Conservation (phyloP, 2,797 vertebrate species). For the Arrhamphus sclerolepis region DNA sequence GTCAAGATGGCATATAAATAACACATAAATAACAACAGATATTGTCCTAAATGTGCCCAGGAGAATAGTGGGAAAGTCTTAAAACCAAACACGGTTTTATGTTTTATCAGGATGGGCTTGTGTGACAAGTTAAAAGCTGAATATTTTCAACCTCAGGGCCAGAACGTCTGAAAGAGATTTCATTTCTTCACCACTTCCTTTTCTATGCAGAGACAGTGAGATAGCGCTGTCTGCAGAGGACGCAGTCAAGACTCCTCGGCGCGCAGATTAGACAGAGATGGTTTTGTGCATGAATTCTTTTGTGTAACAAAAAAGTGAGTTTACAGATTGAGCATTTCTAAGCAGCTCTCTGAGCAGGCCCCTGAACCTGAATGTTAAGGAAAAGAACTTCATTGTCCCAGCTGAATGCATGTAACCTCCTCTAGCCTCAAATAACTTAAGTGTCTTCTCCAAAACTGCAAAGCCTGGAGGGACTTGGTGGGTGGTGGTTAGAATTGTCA, state of each 20-base stretch:
- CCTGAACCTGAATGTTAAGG: background rate
- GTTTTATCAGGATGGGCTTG: constrained; percentile 34
- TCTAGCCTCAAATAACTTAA: background rate
- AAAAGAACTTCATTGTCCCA: background rate
- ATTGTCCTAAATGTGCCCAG: no score
- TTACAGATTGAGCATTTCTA: constrained; percentile 42
- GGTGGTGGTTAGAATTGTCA: background rate
- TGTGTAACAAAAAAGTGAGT: constrained; percentile 29
- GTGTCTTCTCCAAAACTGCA: background rate
- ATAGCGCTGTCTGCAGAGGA: constrained; percentile 79
- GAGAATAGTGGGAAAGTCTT: no score
- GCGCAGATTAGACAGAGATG: constrained; percentile 78
- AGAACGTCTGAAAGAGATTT: constrained; percentile 69
- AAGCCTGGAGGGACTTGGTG: background rate
- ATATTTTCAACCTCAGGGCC: constrained; percentile 43
- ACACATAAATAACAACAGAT: no score
- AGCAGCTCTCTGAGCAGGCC: constrained; percentile 22
- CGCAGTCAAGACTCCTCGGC: constrained; percentile 79
- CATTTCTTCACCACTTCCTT: constrained; percentile 69
- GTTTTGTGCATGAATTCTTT: constrained; percentile 44
- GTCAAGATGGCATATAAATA: constrained; percentile 7
- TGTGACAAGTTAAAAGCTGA: constrained; percentile 39
- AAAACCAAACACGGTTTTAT: constrained; percentile 11
- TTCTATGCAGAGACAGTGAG: constrained; percentile 70
- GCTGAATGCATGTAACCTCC: background rate